Base-by-base conservation (phyloP, 2,888 invertebrate genomes). In the Oscheius sp. region DNA sequence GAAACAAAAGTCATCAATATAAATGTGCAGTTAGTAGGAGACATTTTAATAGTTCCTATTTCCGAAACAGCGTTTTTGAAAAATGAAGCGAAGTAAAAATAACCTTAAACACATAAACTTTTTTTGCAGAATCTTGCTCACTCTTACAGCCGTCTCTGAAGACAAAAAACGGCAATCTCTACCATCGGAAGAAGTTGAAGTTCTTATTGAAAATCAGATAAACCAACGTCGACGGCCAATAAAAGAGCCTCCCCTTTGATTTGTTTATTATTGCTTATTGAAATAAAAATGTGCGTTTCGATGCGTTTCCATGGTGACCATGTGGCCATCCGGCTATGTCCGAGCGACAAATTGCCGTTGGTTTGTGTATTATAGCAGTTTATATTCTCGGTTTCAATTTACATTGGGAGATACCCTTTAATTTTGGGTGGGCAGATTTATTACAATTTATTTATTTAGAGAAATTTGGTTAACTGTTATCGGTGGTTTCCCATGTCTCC, bases 201-300 rank as follows among this genome's bases (percentile, higher is more conserved):
- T 64, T 1, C 17, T 17, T 5, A 49, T 64, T 8, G 51, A 64
- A 14, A 49, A 36, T 36, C 28, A 38, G 1, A 14, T 51, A 4
- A 17, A 33, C n/a, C 36, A 24, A 38, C 49, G 36, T 17, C 45
- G 51, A 20, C 38, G 50, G 12, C 63, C 50, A 3, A 47, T 64
- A 22, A 64, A 64, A 22, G 63, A 64, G n/a, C 63, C 63, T 1
- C 63, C 63, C 26, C 50, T 64, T 8, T 64, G 50, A 64, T 47
- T 41, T 47, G 47, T 47, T 22, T 47, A 47, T 24, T 47, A 30
- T 12, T 49, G 22, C 26, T 22, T 47, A 22, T 47, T 20, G 5
- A 14, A 14, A 47, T 47, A 24, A 17, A 36, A 22, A 54, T 32
- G 32, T 54, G 54, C n/a, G n/a, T n/a, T n/a, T n/a, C n/a, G n/a